These are phyloP conservation scores for Marcusenius ussheri DNA, from an alignment of 2,113 vertebrate species.

Conservation along the genomic window DNA sequence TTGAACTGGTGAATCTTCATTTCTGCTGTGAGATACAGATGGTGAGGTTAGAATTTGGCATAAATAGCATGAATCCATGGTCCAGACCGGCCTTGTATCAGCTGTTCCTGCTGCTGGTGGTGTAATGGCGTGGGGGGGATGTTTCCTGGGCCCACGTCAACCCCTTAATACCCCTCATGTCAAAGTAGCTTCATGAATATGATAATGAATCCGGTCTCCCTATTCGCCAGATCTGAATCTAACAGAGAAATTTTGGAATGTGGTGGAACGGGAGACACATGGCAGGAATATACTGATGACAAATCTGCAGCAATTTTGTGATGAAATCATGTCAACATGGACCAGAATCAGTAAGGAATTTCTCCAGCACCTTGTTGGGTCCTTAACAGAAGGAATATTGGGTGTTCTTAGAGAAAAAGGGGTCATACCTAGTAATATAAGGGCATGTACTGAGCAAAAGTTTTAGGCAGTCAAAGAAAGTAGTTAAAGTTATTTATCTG, in stretches of 20 bases:
- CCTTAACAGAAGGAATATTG: neutral
- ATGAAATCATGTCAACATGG: neutral
- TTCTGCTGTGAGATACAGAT: neutral
- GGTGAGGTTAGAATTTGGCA: neutral
- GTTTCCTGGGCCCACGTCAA: neutral
- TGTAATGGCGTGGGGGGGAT: neutral
- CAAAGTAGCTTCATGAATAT: neutral
- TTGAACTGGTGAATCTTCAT: neutral
- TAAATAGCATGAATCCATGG: neutral
- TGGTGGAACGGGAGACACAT: neutral
- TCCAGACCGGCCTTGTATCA: neutral
- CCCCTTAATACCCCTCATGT: neutral
- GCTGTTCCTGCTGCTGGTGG: neutral
- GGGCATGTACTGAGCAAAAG: neutral
- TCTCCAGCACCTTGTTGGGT: neutral
- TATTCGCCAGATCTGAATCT: neutral
- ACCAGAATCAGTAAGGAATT: neutral
- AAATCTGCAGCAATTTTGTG: neutral
- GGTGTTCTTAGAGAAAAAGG: neutral
- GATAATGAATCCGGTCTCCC: neutral
- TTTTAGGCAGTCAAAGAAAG: neutral
- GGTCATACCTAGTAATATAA: neutral
- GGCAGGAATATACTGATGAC: neutral
- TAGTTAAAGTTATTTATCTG: neutral
- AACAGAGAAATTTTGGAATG: neutral